phyloP scores from a whole-genome alignment of 2,113 vertebrate species.

The Strix uralensis region DNA sequence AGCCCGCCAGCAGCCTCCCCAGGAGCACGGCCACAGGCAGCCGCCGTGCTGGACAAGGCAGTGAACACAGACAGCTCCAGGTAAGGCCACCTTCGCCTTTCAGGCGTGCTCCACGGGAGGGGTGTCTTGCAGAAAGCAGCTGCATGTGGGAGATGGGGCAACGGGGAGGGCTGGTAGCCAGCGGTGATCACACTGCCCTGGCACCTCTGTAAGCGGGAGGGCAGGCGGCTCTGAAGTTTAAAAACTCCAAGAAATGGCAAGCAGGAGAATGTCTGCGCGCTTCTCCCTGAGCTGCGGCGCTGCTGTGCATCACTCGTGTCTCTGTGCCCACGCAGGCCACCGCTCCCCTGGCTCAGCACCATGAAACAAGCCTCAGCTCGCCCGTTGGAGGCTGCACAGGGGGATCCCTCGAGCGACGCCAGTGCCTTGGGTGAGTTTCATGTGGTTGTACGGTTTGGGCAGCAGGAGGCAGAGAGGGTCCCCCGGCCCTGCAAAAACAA shows the following conservation, averaged over 20 bases:
- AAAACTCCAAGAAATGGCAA: neutral
- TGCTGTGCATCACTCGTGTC: neutral
- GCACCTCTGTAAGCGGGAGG: neutral
- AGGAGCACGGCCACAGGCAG: neutral
- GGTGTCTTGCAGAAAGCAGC: neutral
- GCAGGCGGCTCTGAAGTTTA: neutral
- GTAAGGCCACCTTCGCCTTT: neutral
- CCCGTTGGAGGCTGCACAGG: neutral
- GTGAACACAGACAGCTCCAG: neutral
- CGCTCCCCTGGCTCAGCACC: neutral
- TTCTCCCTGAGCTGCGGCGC: neutral
- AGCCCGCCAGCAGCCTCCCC: neutral
- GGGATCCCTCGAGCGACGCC: neutral
- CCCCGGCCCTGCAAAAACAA: neutral
- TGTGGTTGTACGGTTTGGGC: neutral
- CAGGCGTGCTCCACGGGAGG: neutral
- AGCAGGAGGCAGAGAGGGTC: neutral
- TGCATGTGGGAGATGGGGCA: neutral
- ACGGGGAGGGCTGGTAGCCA: neutral
- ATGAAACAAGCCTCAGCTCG: neutral
- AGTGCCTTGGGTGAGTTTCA: neutral
- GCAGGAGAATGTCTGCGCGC: rapidly evolving
- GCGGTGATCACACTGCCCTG: too few species aligned
- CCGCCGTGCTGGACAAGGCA: neutral
- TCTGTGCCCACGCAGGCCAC: neutral